Base-by-base conservation (phyloP, 2,888 invertebrate species). In the Bursaphelenchus okinawaensis region DNA sequence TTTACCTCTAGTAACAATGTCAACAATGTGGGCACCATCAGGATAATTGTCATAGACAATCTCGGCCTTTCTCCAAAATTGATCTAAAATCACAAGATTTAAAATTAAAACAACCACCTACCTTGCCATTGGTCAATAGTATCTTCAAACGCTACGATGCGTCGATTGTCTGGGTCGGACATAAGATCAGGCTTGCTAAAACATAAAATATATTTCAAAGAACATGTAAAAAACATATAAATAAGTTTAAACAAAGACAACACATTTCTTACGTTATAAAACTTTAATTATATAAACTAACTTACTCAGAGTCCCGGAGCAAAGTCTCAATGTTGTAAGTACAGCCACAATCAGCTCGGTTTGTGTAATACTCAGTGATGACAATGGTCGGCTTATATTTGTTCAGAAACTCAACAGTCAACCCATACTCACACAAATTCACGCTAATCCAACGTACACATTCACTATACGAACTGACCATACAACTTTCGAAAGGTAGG, bases 61-160 rank as follows among this genome's bases (percentile, higher is more conserved):
- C 51, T 57, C 55, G 2, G 57, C 63, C 20, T 64, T 63, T n/a
- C 62, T 29, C 64, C 64, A 64, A n/a, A 28, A 50, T 9, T 64
- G 26, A 63, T 50, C 64, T 64, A 23, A 29, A 64, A 52, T 1
- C 7, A 63, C 6, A 1, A 31, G 20, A 4, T 64, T 29, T 40
- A 26, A 4, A 1, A 26, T 23, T 1, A 16, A 12, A 16, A 2
- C 9, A 57, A 22, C 22, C 23, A 59, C 62, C 8, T 20, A 64
- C 64, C 52, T 19, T 63, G 59, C 64, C 64, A 64, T 63, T 64
- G 64, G 12, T 22, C 24, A 29, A 59, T 59, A 16, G 16, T 16
- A 23, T 16, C 50, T 12, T 26, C 24, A 54, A 3, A 23, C 12
- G 24, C 12, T 19, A 54, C 19, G 12, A 19, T 19, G 12, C 24